phyloP scores from a whole-genome alignment of 2,888 invertebrate genomes.

The Cylindroiulus punctatus region DNA sequence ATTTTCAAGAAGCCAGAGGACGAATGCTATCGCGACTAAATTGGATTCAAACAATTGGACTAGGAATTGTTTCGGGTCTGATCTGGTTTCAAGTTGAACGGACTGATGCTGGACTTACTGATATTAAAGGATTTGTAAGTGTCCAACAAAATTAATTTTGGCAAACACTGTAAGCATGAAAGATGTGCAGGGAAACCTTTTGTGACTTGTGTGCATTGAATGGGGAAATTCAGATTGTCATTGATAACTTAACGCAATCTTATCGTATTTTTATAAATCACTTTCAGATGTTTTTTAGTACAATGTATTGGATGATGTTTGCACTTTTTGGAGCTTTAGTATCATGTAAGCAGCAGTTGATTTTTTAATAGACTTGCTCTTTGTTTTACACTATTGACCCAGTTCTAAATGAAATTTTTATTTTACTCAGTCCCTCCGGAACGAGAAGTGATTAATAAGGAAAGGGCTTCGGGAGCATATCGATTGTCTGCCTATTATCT shows the following conservation, averaged over 20 bases:
- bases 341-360: conserved; percentile 74
- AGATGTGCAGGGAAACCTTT: conserved; percentile 1
- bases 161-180: conserved; percentile 13
- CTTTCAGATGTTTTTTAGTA: conserved; percentile 79
- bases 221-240: not conserved
- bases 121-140: conserved; percentile 77
- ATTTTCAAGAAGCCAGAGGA: conserved; percentile 79
- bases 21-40: conserved; percentile 80
- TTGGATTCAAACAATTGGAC: conserved; percentile 79
- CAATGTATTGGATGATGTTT: conserved; percentile 84
- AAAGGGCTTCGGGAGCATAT: conserved; percentile 80
- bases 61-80: conserved; percentile 78
- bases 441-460: conserved; percentile 81
- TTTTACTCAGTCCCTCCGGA: conserved; percentile 76
- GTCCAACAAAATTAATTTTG: not conserved
- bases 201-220: not conserved
- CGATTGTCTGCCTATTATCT: conserved; percentile 82
- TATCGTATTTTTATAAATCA: not conserved
- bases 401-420: not conserved
- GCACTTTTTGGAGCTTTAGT: conserved; percentile 81
- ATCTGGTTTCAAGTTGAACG: conserved; percentile 83
- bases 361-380: not conserved
- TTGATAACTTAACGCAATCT: not conserved
- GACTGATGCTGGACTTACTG: conserved; percentile 78
- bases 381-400: not conserved